Percentiles rank a stretch among this genome's conserved stretches.
phyloP scores from a whole-genome alignment of 2,797 vertebrate genomes.

The Crenuchus spilurus region DNA sequence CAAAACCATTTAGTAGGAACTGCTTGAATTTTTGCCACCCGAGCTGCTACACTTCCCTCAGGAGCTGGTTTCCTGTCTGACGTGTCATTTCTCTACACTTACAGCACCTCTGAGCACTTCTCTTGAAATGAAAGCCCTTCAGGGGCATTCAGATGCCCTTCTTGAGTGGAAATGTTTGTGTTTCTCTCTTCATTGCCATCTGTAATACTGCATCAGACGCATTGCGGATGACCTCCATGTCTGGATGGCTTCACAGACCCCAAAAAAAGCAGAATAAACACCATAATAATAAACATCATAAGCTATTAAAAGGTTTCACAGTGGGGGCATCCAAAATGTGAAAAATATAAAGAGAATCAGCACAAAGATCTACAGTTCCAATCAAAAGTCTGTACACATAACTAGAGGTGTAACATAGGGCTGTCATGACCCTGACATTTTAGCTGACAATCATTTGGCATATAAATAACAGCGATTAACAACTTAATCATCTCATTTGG shows the following conservation, averaged over 20 bases:
- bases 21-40: background rate
- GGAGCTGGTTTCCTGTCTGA: background rate
- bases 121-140: background rate
- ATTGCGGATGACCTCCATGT: background rate
- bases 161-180: background rate
- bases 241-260: background rate
- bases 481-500: no score
- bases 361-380: no score
- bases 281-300: no score
- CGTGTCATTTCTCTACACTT: background rate
- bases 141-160: background rate
- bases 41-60: background rate
- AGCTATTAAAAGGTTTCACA: background rate
- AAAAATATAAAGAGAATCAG: no score
- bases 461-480: no score
- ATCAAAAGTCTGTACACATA: no score
- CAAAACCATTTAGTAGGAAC: background rate
- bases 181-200: conserved; percentile 3
- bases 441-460: no score
- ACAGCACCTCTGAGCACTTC: background rate
- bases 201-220: background rate
- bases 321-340: no score
- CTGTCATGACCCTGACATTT: no score
- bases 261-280: background rate
- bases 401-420: no score